Conservation (phyloP, 2,888 invertebrate species). For the Hyposoter didymator region DNA sequence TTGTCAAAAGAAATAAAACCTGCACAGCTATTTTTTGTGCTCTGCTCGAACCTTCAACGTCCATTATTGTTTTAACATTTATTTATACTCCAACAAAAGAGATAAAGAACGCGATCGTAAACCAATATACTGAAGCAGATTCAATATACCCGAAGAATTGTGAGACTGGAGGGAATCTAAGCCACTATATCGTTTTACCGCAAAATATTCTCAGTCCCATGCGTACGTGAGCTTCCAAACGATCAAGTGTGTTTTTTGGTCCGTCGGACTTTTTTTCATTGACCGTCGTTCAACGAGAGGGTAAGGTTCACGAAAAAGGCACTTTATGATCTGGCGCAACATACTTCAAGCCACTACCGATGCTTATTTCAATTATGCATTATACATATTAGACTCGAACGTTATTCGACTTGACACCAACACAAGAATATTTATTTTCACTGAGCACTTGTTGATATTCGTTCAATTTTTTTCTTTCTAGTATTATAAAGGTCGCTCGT, state of each 20-base stretch:
- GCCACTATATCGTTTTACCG: slow-evolving; percentile 9
- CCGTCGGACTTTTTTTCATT: slow-evolving; percentile 29
- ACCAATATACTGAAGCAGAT: slow-evolving; percentile 46
- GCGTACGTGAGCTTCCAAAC: slow-evolving; percentile 10
- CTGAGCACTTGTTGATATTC: slow-evolving; percentile 14
- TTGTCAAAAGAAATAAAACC: background rate
- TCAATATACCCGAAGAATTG: slow-evolving; percentile 37
- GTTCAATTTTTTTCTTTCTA: background rate
- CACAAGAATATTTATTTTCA: slow-evolving; percentile 9
- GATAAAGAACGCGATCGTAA: slow-evolving; percentile 1
- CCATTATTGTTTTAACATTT: slow-evolving; percentile 18
- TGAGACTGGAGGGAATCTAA: slow-evolving; percentile 15
- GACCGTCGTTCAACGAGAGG: slow-evolving; percentile 25
- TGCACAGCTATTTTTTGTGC: background rate
- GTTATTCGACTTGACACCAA: slow-evolving; percentile 19
- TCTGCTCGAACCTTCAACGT: slow-evolving; percentile 4
- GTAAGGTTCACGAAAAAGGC: slow-evolving; percentile 42
- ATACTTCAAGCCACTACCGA: slow-evolving; percentile 32
- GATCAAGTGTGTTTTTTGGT: slow-evolving; percentile 39
- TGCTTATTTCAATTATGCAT: slow-evolving; percentile 43
- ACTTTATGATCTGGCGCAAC: slow-evolving; percentile 43
- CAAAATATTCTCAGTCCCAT: slow-evolving; percentile 12
- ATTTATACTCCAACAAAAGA: slow-evolving; percentile 21
- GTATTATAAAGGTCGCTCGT: background rate
- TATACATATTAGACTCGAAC: slow-evolving; percentile 44